Conservation (phyloP, 2,113 vertebrate species). For the Drymodes brunneopygia region DNA sequence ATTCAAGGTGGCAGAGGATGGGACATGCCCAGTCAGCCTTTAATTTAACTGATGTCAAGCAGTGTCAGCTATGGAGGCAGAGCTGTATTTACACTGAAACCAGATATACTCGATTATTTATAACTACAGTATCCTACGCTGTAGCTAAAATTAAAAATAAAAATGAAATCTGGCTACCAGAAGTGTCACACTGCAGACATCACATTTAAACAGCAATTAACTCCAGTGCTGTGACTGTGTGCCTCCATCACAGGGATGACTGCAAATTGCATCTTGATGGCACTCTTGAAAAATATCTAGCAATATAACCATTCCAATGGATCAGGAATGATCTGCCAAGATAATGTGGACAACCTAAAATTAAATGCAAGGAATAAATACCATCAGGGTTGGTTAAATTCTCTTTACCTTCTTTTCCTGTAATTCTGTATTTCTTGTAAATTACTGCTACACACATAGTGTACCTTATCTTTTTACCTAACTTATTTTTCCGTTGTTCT, state of each 20-base stretch:
- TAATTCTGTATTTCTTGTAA: neutral
- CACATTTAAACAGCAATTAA: constrained; percentile 21
- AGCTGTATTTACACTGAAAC: neutral
- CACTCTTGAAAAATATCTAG: neutral
- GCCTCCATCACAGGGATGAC: neutral
- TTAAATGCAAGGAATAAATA: constrained; percentile 46
- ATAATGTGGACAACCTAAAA: constrained; percentile 10
- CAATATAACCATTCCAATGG: neutral
- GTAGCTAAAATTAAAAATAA: constrained; percentile 7
- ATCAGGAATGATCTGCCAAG: constrained; percentile 44
- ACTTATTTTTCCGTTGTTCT: neutral
- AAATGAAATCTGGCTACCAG: neutral
- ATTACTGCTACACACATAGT: neutral
- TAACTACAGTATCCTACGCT: neutral
- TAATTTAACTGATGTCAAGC: constrained; percentile 22
- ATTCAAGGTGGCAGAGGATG: neutral
- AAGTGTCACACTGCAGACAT: neutral
- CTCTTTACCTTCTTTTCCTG: neutral
- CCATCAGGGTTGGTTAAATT: neutral
- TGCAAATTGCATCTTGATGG: neutral
- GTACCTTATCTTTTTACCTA: neutral
- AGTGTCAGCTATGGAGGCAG: constrained; percentile 9
- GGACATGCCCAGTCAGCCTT: constrained; percentile 16
- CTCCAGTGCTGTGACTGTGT: neutral
- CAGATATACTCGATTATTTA: neutral